Percentiles rank a stretch among this genome's conserved stretches.
Conservation (phyloP, 2,113 vertebrate species). For the Ivindomyrus marchei region DNA sequence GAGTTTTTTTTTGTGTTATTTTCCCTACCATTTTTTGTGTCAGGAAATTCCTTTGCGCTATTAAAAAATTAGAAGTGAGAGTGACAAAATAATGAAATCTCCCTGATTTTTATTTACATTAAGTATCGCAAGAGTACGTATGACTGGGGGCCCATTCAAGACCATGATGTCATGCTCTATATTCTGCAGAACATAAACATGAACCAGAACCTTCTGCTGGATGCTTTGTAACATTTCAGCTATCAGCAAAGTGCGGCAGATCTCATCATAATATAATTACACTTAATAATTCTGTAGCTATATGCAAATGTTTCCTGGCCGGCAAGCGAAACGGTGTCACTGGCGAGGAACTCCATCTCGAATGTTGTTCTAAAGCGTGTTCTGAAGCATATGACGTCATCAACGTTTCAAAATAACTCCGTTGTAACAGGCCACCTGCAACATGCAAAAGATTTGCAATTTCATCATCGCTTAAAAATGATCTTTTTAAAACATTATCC, state of each 20-base stretch:
- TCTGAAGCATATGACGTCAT: not conserved
- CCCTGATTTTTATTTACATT: not conserved
- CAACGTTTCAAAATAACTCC: not conserved
- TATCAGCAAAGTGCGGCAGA: not conserved
- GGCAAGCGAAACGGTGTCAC: not conserved
- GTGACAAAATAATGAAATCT: not conserved
- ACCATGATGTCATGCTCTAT: not conserved
- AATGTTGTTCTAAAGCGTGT: not conserved
- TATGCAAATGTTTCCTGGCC: constrained; percentile 4
- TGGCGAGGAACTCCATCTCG: not conserved
- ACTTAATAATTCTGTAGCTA: not conserved
- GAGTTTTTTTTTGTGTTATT: not conserved
- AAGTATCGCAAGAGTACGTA: not conserved
- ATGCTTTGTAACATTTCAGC: not conserved
- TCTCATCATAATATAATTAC: not conserved
- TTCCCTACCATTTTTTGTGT: not conserved
- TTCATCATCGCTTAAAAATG: not conserved
- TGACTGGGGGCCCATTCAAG: not conserved
- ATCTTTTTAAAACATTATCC: not conserved
- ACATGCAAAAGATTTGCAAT: not conserved
- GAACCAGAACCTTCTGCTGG: not conserved
- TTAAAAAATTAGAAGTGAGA: not conserved
- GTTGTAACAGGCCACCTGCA: not conserved
- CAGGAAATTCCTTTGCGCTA: not conserved
- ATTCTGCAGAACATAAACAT: not conserved